phyloP scores from a whole-genome alignment of 2,113 vertebrate genomes.

The Oreotrochilus melanogaster region DNA sequence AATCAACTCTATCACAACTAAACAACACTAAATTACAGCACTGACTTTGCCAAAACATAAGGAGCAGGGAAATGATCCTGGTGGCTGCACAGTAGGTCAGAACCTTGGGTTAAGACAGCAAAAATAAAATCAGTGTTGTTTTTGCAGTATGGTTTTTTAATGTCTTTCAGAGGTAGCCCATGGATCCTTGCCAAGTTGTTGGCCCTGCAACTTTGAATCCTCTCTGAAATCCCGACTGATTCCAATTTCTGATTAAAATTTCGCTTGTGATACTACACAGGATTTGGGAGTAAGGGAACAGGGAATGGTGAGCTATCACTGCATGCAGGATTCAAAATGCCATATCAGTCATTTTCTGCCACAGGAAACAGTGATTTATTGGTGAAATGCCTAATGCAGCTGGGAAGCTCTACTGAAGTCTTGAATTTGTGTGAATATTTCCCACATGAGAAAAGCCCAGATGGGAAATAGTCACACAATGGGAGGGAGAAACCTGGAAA shows the following conservation, averaged over 20 bases:
- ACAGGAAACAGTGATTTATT: constrained; percentile 67
- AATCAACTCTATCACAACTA: neutral
- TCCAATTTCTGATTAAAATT: constrained; percentile 20
- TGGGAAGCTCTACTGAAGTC: constrained; percentile 48
- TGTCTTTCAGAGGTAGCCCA: neutral
- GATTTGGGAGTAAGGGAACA: constrained; percentile 39
- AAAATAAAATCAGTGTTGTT: constrained; percentile 14
- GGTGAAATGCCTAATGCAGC: constrained; percentile 54
- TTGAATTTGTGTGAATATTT: constrained; percentile 64
- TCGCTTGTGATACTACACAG: constrained; percentile 31
- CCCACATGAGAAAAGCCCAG: constrained; percentile 59
- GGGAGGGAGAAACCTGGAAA: constrained; percentile 60
- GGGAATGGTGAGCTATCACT: constrained; percentile 14
- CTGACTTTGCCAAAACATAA: neutral
- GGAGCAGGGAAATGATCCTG: neutral
- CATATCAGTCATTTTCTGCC: constrained; percentile 2
- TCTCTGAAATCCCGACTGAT: neutral
- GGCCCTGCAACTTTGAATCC: neutral
- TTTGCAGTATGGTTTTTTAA: neutral
- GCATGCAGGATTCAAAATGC: constrained; percentile 47
- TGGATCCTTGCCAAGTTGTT: neutral
- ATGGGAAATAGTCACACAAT: constrained; percentile 64
- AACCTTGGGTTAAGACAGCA: neutral
- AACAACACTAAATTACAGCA: constrained; percentile 25
- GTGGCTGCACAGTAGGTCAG: neutral